phyloP scores from a whole-genome alignment of 2,797 vertebrate species.

The Emydoidea blandingii region DNA sequence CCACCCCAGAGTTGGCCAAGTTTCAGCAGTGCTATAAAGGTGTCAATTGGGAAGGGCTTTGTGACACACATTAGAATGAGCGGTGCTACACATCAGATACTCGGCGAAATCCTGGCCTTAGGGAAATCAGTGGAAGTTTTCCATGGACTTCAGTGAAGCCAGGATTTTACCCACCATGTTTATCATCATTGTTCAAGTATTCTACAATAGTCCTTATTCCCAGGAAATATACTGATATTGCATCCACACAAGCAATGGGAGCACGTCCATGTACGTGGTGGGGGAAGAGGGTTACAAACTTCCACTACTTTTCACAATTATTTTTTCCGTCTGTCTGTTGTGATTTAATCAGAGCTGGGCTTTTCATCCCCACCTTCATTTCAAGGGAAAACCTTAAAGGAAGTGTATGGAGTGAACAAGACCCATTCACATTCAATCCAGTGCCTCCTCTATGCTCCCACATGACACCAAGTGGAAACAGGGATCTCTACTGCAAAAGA shows the following conservation, averaged over 20 bases:
- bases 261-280: no score
- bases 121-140: background rate
- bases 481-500: background rate
- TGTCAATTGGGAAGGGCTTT: rapidly evolving
- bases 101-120: background rate
- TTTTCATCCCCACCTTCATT: background rate
- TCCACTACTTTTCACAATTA: background rate
- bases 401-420: background rate
- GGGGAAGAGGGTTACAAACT: background rate
- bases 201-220: background rate
- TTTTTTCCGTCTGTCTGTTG: background rate
- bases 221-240: background rate
- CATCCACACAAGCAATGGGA: background rate
- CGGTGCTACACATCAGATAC: background rate
- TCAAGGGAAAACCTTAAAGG: rapidly evolving
- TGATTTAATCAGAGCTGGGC: background rate
- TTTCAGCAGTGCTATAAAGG: background rate
- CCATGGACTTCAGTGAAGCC: background rate
- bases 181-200: background rate
- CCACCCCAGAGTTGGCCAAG: background rate
- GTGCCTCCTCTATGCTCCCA: rapidly evolving
- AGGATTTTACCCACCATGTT: background rate
- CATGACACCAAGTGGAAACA: background rate
- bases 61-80: background rate
- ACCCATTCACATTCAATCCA: background rate